Evolutionary conservation across 2,888 invertebrate genomes (phyloP).

Genomic region (Patella pellucida): DNA sequence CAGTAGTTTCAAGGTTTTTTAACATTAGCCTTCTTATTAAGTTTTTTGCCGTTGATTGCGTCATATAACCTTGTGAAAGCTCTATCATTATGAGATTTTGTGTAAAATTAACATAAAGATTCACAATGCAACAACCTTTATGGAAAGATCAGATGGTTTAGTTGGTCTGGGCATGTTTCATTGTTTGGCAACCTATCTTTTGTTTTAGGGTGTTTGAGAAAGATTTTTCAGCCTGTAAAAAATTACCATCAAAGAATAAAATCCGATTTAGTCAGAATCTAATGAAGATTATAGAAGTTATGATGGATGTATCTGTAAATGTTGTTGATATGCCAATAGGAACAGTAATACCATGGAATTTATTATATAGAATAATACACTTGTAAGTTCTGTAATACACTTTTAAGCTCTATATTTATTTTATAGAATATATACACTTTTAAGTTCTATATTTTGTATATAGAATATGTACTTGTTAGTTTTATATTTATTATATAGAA

Average conservation of each 20-base stretch:
- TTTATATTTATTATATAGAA: too few species aligned
- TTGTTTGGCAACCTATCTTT: neutral
- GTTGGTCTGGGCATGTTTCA: too few species aligned
- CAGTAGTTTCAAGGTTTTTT: too few species aligned
- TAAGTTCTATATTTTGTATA: neutral
- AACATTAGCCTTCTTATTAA: too few species aligned
- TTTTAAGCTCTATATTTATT: neutral
- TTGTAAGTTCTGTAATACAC: conserved; percentile 64
- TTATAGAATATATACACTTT: neutral
- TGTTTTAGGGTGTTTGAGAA: conserved; percentile 45
- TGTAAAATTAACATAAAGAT: too few species aligned
- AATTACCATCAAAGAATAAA: conserved; percentile 76
- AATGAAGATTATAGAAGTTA: conserved; percentile 82
- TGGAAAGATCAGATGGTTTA: too few species aligned
- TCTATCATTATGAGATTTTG: too few species aligned
- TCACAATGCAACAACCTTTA: too few species aligned
- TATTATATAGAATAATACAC: conserved; percentile 84
- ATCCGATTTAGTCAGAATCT: conserved; percentile 82
- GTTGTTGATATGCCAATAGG: conserved; percentile 79
- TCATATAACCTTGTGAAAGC: too few species aligned
- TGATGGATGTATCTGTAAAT: conserved; percentile 81
- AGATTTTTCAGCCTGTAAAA: conserved; percentile 52
- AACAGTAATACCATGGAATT: conserved; percentile 84
- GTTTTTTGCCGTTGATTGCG: too few species aligned
- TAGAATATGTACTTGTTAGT: neutral